phyloP scores from a whole-genome alignment of 30 jellyfish, hydroid and myxozoan species.

The Turritopsis rubra region DNA sequence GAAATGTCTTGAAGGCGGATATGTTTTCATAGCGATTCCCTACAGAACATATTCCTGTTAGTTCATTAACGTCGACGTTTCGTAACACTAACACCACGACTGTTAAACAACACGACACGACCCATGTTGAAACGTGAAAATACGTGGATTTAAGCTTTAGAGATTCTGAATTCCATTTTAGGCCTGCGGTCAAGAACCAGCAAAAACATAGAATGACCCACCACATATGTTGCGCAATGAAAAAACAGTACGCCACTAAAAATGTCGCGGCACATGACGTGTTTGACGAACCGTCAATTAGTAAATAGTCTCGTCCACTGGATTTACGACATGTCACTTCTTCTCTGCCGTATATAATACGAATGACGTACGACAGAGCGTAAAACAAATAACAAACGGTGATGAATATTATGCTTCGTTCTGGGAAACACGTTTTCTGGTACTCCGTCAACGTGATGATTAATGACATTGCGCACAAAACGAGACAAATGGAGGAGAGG shows the following conservation, averaged over 20 bases:
- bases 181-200: conserved; percentile 90
- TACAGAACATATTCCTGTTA: conserved; percentile 92
- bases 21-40: conserved; percentile 91
- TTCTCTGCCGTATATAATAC: conserved; percentile 69
- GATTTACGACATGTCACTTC: conserved; percentile 67
- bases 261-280: conserved; percentile 92
- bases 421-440: conserved; percentile 65
- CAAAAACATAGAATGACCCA: conserved; percentile 88
- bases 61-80: conserved; percentile 89
- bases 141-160: conserved; percentile 49
- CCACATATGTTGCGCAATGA: conserved; percentile 95
- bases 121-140: conserved; percentile 97
- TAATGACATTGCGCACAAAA: conserved; percentile 62
- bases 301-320: conserved; percentile 60
- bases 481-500: conserved; percentile 65
- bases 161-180: conserved; percentile 83
- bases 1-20: conserved; percentile 81
- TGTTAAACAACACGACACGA: conserved; percentile 85
- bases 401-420: conserved; percentile 71
- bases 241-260: conserved; percentile 73
- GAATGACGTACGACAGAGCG: conserved; percentile 66
- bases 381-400: conserved; percentile 63
- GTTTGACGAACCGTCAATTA: conserved; percentile 93
- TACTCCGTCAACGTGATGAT: conserved; percentile 49
- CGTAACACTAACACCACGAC: conserved; percentile 70